Conservation (phyloP, 1,140 invertebrate species). For the Cyclargus thomasi region DNA sequence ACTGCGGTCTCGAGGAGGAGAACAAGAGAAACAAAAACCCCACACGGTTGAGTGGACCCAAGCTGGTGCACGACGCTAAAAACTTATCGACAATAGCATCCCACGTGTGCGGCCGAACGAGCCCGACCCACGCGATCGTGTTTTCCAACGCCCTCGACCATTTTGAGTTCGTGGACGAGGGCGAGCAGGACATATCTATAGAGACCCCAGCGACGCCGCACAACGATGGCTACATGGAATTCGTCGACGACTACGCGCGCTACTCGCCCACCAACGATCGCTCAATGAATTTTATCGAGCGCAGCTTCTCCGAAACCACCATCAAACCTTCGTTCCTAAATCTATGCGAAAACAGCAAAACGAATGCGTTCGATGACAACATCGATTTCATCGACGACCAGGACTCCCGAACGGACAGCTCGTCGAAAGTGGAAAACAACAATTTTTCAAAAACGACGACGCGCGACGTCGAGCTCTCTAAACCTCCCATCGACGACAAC, state of each 20-base stretch:
- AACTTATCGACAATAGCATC: slow-evolving; percentile 51
- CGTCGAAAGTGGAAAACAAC: slow-evolving; percentile 25
- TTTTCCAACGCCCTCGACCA: slow-evolving; percentile 60
- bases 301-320: slow-evolving; percentile 53
- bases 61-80: slow-evolving; percentile 57
- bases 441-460: neutral
- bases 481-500: neutral
- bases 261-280: slow-evolving; percentile 63
- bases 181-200: slow-evolving; percentile 57
- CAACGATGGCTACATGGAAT: slow-evolving; percentile 63
- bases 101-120: slow-evolving; percentile 53
- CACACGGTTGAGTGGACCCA: slow-evolving; percentile 52
- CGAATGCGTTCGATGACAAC: slow-evolving; percentile 31
- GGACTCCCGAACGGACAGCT: slow-evolving; percentile 36
- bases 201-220: slow-evolving; percentile 41
- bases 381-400: slow-evolving; percentile 43
- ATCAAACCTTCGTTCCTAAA: slow-evolving; percentile 41
- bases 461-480: neutral
- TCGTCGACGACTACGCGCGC: slow-evolving; percentile 57
- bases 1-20: slow-evolving; percentile 72
- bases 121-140: slow-evolving; percentile 42
- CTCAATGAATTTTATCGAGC: slow-evolving; percentile 76
- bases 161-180: slow-evolving; percentile 65
- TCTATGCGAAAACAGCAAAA: slow-evolving; percentile 21
- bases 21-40: slow-evolving; percentile 49